Evolutionary conservation across 2,113 vertebrate genomes (phyloP).

Genomic region (Seriola quinqueradiata): DNA sequence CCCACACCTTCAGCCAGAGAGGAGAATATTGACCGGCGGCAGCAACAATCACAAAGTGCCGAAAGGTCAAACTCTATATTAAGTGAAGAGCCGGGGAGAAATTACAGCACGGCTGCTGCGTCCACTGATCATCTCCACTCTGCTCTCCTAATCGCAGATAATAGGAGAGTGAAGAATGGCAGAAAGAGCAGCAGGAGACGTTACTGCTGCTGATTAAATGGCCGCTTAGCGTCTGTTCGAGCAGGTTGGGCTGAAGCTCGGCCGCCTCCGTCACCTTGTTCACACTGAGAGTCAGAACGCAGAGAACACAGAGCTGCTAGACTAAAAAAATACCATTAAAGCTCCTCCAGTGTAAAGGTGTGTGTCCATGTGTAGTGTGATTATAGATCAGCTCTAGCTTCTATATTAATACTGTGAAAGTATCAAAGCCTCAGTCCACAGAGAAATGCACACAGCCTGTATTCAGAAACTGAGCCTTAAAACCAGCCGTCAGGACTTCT

Average conservation of each 20-base stretch:
- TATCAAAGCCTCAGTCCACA: too few species aligned
- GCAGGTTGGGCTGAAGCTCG: background rate
- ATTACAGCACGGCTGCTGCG: constrained; percentile 34
- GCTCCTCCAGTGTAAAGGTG: too few species aligned
- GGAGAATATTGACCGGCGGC: constrained; percentile 48
- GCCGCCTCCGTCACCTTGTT: background rate
- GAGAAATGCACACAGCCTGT: too few species aligned
- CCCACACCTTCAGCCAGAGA: constrained; percentile 33
- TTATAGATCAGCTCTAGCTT: too few species aligned
- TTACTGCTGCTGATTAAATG: constrained; percentile 42
- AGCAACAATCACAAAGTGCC: constrained; percentile 38
- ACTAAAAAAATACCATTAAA: too few species aligned
- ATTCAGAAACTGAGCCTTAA: too few species aligned
- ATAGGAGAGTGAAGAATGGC: constrained; percentile 52
- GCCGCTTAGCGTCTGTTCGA: constrained; percentile 8
- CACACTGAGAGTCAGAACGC: background rate
- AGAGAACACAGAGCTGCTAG: too few species aligned
- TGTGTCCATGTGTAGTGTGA: too few species aligned
- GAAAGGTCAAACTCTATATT: constrained; percentile 71
- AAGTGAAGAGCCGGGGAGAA: constrained; percentile 41
- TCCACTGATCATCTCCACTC: constrained; percentile 45
- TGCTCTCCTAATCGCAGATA: constrained; percentile 44
- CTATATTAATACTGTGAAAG: too few species aligned
- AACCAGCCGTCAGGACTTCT: too few species aligned
- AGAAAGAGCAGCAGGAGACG: constrained; percentile 5